phyloP scores from a whole-genome alignment of 2,113 vertebrate genomes.

The Falco punctatus region DNA sequence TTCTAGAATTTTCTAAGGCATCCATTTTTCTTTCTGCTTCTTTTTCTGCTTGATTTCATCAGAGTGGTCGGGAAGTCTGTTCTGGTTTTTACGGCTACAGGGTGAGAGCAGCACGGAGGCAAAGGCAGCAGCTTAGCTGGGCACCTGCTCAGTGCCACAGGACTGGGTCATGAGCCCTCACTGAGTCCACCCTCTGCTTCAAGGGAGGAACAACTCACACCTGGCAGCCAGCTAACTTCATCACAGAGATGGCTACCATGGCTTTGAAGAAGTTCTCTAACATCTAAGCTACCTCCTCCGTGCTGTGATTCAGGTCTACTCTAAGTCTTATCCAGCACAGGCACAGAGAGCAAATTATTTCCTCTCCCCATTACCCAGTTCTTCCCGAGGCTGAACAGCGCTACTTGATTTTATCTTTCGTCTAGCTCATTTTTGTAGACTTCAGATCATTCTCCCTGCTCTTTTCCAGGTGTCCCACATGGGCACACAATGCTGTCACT shows the following conservation, averaged over 20 bases:
- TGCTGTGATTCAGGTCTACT: background rate
- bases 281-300: background rate
- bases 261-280: background rate
- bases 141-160: background rate
- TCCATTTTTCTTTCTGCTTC: background rate
- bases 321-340: background rate
- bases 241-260: background rate
- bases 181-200: background rate
- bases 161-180: background rate
- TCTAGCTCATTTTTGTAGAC: background rate
- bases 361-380: background rate
- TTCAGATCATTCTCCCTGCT: background rate
- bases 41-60: background rate
- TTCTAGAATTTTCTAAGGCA: constrained; percentile 10
- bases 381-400: background rate
- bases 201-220: background rate
- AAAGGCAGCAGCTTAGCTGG: background rate
- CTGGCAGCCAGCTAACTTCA: background rate
- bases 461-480: background rate
- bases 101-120: background rate
- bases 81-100: background rate
- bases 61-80: background rate
- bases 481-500: background rate
- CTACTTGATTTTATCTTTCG: background rate
- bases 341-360: background rate